Evolutionary conservation across 1,140 invertebrate species (phyloP), one percentile per base, ranked within the genome.

Genomic region (Scaptomyza pallida): DNA sequence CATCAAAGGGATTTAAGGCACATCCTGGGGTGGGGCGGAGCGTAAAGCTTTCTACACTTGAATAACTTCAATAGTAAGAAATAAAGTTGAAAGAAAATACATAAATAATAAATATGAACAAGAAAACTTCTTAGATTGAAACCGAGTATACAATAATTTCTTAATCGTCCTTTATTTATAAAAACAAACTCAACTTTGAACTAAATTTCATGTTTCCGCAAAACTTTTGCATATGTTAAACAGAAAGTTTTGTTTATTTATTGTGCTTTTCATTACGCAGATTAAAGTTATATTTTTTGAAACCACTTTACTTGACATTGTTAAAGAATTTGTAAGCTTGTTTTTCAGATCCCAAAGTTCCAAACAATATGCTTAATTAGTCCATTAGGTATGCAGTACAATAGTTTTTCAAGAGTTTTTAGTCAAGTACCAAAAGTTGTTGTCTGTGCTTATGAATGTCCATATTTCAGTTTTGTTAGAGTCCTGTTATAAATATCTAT

Each of bases 1-100:
- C n/a, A 93, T 55, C 93, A 95, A 8, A 30, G 1, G 6, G 26
- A 9, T 30, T 30, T 6, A 30, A 9, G 26, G 26, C 26, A 30
- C 1, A 30, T 30, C 2, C 1, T 9, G 9, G 5, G 26, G 8
- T 9, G 9, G 5, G 26, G 5, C 9, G 5, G 6, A 26, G 6
- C 23, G 23, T 5, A 26, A 26, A 5, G 23, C 23, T 26, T 26
- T 26, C 6, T 26, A n/a, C n/a, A n/a, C n/a, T n/a, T n/a, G n/a
- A n/a, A n/a, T n/a, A n/a, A n/a, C n/a, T n/a, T n/a, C n/a, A n/a
- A n/a, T n/a, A n/a, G n/a, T n/a, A n/a, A n/a, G n/a, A n/a, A n/a
- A n/a, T n/a, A n/a, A n/a, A n/a, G n/a, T n/a, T n/a, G n/a, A n/a
- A n/a, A n/a, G n/a, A n/a, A n/a, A n/a, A n/a, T n/a, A n/a, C n/a